These are phyloP conservation scores for Cyphomyrus discorhynchus DNA, from an alignment of 2,113 vertebrate genomes.

Conservation along the genomic window DNA sequence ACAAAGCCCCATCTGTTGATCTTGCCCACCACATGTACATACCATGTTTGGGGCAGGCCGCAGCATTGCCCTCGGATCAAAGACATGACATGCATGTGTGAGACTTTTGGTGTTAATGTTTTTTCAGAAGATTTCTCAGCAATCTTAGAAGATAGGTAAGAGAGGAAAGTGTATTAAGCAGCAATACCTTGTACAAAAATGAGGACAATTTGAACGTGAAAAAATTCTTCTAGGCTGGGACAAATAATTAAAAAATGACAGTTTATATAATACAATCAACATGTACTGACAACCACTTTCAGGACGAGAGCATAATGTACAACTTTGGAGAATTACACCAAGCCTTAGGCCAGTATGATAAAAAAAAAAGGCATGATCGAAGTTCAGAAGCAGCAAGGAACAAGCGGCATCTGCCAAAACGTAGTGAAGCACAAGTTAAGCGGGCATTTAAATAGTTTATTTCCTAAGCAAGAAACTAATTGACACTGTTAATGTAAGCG, in stretches of 20 bases:
- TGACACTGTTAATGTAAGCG: background rate
- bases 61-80: conserved; percentile 8
- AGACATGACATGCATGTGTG: background rate
- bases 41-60: background rate
- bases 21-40: conserved; percentile 17
- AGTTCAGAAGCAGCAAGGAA: background rate
- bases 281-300: background rate
- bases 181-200: background rate
- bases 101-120: background rate
- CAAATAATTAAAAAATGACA: conserved; percentile 4
- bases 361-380: background rate
- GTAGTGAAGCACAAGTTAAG: background rate
- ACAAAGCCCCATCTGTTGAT: conserved; percentile 16
- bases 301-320: conserved; percentile 1
- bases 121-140: background rate
- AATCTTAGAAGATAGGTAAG: background rate
- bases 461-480: background rate
- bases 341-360: background rate
- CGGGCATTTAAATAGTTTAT: background rate
- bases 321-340: conserved; percentile 4
- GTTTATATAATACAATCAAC: conserved; percentile 4
- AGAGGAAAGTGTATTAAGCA: background rate
- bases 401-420: background rate
- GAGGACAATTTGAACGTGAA: background rate
- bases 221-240: background rate